Evolutionary conservation across 2,113 vertebrate genomes (phyloP).

Genomic region (Xenus cinereus): DNA sequence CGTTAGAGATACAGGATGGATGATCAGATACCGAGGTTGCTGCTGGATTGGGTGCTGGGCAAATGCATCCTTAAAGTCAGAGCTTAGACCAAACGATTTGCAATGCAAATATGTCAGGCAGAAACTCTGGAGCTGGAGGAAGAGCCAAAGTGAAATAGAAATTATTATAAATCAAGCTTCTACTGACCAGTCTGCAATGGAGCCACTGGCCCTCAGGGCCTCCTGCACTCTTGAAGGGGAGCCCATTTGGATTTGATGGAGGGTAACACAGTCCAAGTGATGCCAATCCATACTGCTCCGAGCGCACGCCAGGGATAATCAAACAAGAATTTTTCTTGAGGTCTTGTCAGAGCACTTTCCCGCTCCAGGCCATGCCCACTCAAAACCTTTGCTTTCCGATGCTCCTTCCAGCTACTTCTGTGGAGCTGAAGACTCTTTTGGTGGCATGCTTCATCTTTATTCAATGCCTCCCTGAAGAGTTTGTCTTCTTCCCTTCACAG

Average conservation of each 20-base stretch:
- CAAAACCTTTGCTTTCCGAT: background rate
- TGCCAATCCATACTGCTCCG: background rate
- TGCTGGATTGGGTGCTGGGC: background rate
- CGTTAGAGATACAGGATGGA: background rate
- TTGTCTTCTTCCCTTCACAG: background rate
- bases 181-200: background rate
- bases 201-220: background rate
- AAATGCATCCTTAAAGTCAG: background rate
- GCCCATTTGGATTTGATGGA: background rate
- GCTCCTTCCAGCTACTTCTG: background rate
- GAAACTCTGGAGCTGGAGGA: background rate
- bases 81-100: background rate
- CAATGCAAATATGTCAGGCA: background rate
- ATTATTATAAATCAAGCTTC: background rate
- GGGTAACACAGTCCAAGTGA: background rate
- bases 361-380: background rate
- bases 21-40: background rate
- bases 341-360: background rate
- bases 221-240: background rate
- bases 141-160: background rate
- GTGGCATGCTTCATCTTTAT: background rate
- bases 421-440: background rate
- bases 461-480: background rate
- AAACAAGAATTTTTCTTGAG: background rate
- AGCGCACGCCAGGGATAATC: background rate